These are phyloP conservation scores for Limnephilus rhombicus DNA, from an alignment of 2,888 invertebrate genomes.

Conservation along the genomic window DNA sequence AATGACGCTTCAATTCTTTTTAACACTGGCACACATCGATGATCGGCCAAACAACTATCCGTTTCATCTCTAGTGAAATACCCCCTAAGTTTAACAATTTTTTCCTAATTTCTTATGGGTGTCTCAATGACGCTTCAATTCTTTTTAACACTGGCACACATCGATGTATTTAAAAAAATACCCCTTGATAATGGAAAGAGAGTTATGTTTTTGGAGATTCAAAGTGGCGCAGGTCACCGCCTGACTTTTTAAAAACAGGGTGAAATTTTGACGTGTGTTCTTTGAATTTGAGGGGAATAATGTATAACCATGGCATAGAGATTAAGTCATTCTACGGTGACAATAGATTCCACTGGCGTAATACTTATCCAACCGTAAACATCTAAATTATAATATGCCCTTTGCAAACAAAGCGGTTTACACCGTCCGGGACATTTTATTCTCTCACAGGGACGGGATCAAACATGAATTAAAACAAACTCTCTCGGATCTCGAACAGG, in stretches of 20 bases:
- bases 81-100: too few species aligned
- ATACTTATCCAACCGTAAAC: slow-evolving; percentile 61
- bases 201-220: background rate
- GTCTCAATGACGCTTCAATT: background rate
- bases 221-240: background rate
- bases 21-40: too few species aligned
- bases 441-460: background rate
- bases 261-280: slow-evolving; percentile 58
- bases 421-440: slow-evolving; percentile 4
- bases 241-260: slow-evolving; percentile 38
- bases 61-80: too few species aligned
- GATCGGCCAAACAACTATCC: too few species aligned
- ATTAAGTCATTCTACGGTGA: slow-evolving; percentile 63
- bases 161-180: background rate
- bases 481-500: background rate
- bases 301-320: slow-evolving; percentile 44
- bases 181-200: background rate
- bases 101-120: background rate
- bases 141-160: background rate
- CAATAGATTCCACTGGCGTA: slow-evolving; percentile 56
- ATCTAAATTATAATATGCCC: slow-evolving; percentile 43
- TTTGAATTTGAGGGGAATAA: slow-evolving; percentile 42
- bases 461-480: background rate
- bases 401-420: slow-evolving; percentile 41
- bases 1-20: too few species aligned